These are phyloP conservation scores for Drosophila antonietae DNA, from an alignment of 2,888 invertebrate species.

Conservation along the genomic window DNA sequence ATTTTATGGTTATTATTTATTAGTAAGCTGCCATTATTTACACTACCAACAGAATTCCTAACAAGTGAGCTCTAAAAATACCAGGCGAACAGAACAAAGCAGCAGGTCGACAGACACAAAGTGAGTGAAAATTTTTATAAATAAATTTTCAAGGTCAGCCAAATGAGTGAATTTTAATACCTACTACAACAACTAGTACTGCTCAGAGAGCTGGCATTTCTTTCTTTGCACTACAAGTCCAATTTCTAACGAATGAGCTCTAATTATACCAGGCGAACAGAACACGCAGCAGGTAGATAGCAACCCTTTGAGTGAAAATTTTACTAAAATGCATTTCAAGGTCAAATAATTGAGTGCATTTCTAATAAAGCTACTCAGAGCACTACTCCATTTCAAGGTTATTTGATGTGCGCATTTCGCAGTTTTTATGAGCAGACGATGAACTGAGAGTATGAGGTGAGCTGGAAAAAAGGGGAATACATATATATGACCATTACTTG, in stretches of 20 bases:
- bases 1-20: too few relatives aligned
- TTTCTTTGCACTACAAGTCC: neutral
- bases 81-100: too few relatives aligned
- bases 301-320: neutral
- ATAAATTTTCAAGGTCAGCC: too few relatives aligned
- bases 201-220: too few relatives aligned
- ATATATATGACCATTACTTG: slow-evolving; percentile 1
- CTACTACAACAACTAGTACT: too few relatives aligned
- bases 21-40: too few relatives aligned
- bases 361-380: neutral
- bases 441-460: neutral
- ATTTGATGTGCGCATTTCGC: neutral
- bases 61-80: too few relatives aligned
- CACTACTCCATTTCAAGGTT: neutral
- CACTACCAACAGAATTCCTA: too few relatives aligned
- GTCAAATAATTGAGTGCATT: neutral
- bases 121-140: too few relatives aligned
- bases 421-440: neutral
- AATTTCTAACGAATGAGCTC: neutral
- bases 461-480: neutral
- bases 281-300: neutral
- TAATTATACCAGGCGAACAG: neutral
- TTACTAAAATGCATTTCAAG: neutral
- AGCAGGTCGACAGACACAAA: too few relatives aligned
- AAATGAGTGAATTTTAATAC: too few relatives aligned